A percentile compares a stretch with the other conserved stretches of the same genome.
These are phyloP conservation scores for Cydia pomonella DNA, from an alignment of 1,140 invertebrate species.

Conservation along the genomic window DNA sequence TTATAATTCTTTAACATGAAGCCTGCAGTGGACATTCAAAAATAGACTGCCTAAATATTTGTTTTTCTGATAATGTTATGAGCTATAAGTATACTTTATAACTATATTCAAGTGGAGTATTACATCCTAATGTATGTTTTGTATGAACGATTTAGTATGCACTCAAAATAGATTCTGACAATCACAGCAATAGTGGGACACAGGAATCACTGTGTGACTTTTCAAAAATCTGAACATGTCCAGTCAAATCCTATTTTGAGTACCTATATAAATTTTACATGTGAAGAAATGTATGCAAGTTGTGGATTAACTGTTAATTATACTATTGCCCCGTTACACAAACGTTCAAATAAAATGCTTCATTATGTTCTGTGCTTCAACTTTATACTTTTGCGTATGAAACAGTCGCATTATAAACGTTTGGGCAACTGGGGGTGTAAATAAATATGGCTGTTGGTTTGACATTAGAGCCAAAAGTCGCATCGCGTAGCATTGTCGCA, in stretches of 20 bases:
- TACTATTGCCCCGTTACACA: conserved; percentile 8
- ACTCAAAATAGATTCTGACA: conserved; percentile 10
- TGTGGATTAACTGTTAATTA: conserved; percentile 29
- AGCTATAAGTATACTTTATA: conserved; percentile 24
- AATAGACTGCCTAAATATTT: conserved; percentile 18
- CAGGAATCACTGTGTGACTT: not conserved
- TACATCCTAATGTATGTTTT: conserved; percentile 18
- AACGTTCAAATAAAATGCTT: not conserved
- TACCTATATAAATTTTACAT: not conserved
- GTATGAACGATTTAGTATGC: conserved; percentile 21
- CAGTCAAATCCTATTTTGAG: conserved; percentile 6
- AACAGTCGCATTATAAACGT: not conserved
- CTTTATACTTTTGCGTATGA: not conserved
- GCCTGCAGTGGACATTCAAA: conserved; percentile 23
- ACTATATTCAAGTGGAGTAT: conserved; percentile 30
- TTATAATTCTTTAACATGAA: conserved; percentile 1
- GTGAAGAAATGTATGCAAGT: conserved; percentile 15
- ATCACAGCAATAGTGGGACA: conserved; percentile 7
- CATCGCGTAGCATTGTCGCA: not conserved
- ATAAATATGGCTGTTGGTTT: conserved; percentile 25
- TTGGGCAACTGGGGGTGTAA: not conserved
- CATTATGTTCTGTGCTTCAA: not conserved
- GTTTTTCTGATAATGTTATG: conserved; percentile 21
- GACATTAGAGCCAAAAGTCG: conserved; percentile 22
- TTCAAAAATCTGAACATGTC: not conserved